Conservation (phyloP, 2,888 invertebrate species). For the Caenorhabditis macrosperma region DNA sequence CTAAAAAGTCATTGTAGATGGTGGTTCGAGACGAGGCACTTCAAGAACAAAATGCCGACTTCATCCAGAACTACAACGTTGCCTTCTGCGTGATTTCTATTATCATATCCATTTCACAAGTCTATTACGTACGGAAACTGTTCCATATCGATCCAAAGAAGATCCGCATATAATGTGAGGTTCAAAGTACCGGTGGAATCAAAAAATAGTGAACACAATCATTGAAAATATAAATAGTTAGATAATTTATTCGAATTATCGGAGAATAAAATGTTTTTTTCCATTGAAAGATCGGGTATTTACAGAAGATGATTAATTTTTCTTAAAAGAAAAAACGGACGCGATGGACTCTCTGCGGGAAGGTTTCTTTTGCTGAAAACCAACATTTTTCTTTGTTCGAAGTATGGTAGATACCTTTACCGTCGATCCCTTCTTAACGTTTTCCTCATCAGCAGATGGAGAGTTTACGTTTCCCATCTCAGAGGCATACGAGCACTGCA, state of each 20-base stretch:
- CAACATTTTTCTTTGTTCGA: too few species aligned
- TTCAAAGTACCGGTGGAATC: neutral
- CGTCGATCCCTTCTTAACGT: slow-evolving; percentile 15
- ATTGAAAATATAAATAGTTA: neutral
- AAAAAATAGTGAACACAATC: neutral
- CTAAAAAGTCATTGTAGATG: slow-evolving; percentile 26
- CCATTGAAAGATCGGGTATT: neutral
- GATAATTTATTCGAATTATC: neutral
- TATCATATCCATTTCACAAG: slow-evolving; percentile 57
- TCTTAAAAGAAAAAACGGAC: neutral
- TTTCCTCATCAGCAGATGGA: slow-evolving; percentile 33
- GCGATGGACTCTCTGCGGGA: neutral
- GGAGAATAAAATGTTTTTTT: neutral
- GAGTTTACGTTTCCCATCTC: slow-evolving; percentile 19
- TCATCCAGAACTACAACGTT: slow-evolving; percentile 58
- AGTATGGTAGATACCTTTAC: too few species aligned
- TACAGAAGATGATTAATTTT: neutral
- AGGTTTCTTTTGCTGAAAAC: neutral
- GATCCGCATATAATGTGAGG: slow-evolving; percentile 50
- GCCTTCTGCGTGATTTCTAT: slow-evolving; percentile 54
- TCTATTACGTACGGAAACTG: slow-evolving; percentile 51
- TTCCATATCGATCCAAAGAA: slow-evolving; percentile 57
- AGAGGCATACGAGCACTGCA: slow-evolving; percentile 10
- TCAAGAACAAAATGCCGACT: slow-evolving; percentile 56
- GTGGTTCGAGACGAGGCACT: slow-evolving; percentile 62